A percentile compares a stretch with the other conserved stretches of the same genome.
phyloP scores from a whole-genome alignment of 2,888 invertebrate species.

The Dynastes maya region DNA sequence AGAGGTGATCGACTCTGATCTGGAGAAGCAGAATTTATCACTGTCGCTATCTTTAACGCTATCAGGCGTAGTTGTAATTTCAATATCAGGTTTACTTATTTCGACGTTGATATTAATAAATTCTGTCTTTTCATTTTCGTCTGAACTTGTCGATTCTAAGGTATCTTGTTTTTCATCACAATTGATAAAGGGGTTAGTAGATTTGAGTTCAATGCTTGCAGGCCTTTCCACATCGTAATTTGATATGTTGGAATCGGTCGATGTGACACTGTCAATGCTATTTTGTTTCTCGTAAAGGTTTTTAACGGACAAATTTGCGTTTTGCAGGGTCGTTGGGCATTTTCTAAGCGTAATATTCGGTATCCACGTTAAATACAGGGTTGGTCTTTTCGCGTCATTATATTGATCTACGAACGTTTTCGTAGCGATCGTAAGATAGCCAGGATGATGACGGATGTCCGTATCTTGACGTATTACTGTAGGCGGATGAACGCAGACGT shows the following conservation, averaged over 20 bases:
- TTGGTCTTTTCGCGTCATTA: conserved; percentile 83
- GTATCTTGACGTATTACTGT: conserved; percentile 86
- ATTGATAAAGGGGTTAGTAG: conserved; percentile 71
- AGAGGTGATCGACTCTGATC: conserved; percentile 78
- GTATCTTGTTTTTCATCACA: conserved; percentile 59
- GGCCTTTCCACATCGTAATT: conserved; percentile 58
- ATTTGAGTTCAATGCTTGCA: conserved; percentile 65
- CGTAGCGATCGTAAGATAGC: conserved; percentile 90
- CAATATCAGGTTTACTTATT: conserved; percentile 82
- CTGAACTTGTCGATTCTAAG: conserved; percentile 65
- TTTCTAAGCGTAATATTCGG: conserved; percentile 92
- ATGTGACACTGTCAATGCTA: conserved; percentile 67
- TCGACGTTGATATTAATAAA: conserved; percentile 69
- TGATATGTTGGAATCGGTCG: conserved; percentile 64
- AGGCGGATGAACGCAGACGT: conserved; percentile 97
- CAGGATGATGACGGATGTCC: conserved; percentile 92
- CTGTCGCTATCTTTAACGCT: conserved; percentile 69
- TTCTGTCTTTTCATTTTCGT: conserved; percentile 66
- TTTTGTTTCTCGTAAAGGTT: conserved; percentile 68
- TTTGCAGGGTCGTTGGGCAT: conserved; percentile 79
- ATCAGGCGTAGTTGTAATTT: conserved; percentile 79
- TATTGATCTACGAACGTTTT: conserved; percentile 86
- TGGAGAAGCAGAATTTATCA: conserved; percentile 75
- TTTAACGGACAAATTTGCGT: conserved; percentile 56
- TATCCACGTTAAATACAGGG: conserved; percentile 94